A percentile compares a stretch with the other conserved stretches of the same genome.
Conservation (phyloP, 1,140 invertebrate species). For the Chionoecetes opilio region DNA sequence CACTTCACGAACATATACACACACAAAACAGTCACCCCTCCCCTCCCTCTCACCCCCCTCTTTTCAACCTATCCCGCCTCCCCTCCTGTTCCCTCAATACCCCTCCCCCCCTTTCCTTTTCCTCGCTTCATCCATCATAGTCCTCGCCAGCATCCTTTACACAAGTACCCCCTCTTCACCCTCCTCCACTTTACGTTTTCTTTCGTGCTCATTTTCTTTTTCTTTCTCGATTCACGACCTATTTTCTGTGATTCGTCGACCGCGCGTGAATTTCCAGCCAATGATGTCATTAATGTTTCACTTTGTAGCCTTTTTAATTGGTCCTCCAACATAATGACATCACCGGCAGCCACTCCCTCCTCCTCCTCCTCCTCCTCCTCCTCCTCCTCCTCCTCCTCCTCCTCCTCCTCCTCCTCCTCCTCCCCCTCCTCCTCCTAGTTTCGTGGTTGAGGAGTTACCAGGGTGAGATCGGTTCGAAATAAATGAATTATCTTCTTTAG, state of each 20-base stretch:
- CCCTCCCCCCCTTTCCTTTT: neutral
- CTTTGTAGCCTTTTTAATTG: constrained; percentile 41
- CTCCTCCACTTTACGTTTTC: neutral
- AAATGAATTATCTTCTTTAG: too few species aligned
- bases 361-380: neutral
- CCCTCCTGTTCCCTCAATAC: neutral
- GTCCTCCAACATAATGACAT: neutral
- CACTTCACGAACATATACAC: neutral
- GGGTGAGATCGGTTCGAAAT: too few species aligned
- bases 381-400: neutral
- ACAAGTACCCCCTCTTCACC: neutral
- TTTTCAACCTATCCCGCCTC: neutral
- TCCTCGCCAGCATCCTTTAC: neutral
- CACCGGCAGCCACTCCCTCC: neutral
- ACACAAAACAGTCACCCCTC: neutral
- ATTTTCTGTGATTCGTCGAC: constrained; percentile 1
- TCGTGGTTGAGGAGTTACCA: too few species aligned
- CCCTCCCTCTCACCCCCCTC: neutral
- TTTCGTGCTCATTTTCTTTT: neutral
- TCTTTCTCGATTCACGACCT: neutral
- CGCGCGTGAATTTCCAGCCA: neutral
- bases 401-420: constrained; percentile 22
- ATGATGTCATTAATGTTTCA: constrained; percentile 37
- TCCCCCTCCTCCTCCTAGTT: neutral
- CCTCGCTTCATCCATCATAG: neutral